Percentiles rank a stretch among this genome's conserved stretches.
These are phyloP conservation scores for Oreotrochilus melanogaster DNA, from an alignment of 2,113 vertebrate species.

Conservation along the genomic window DNA sequence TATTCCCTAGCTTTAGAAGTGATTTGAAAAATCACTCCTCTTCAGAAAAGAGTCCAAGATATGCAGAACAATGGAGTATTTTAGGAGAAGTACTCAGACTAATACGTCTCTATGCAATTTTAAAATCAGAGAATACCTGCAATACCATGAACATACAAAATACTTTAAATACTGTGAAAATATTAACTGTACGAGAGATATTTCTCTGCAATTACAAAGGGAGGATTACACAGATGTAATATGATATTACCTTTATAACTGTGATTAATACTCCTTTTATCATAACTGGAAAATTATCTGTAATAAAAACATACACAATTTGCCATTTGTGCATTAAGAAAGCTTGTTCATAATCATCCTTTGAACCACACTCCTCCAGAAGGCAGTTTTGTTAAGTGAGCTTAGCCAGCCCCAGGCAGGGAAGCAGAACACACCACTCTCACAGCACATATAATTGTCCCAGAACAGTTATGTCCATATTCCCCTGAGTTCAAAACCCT, in stretches of 20 bases:
- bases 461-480: neutral
- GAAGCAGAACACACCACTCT: neutral
- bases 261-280: neutral
- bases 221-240: neutral
- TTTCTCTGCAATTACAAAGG: neutral
- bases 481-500: neutral
- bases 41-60: neutral
- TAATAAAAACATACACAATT: neutral
- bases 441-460: accelerated
- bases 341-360: neutral
- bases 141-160: neutral
- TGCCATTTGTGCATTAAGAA: neutral
- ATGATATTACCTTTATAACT: neutral
- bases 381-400: neutral
- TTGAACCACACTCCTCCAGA: neutral
- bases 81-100: neutral
- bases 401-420: neutral
- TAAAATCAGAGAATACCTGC: neutral
- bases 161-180: neutral
- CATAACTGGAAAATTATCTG: neutral
- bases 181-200: accelerated
- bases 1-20: neutral
- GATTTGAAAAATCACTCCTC: neutral
- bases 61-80: neutral
- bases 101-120: neutral